phyloP scores from a whole-genome alignment of 2,113 vertebrate genomes.

The Chionodraco myersi region DNA sequence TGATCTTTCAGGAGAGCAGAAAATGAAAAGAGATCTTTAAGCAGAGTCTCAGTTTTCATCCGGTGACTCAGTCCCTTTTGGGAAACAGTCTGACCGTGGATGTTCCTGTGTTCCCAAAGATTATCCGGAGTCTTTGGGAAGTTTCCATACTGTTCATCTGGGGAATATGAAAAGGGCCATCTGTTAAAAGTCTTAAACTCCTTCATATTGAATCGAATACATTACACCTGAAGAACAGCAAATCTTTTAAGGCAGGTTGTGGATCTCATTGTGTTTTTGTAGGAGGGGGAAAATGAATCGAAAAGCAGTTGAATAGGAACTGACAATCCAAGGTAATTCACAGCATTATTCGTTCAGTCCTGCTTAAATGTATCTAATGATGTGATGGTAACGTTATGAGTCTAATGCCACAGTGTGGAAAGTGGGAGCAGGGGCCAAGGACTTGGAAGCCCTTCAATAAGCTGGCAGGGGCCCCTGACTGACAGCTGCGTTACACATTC shows the following conservation, averaged over 20 bases:
- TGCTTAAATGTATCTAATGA: slow-evolving; percentile 14
- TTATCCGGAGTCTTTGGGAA: slow-evolving; percentile 54
- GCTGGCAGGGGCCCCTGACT: slow-evolving; percentile 74
- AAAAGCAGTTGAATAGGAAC: not conserved
- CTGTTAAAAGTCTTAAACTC: slow-evolving; percentile 57
- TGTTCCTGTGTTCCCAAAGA: slow-evolving; percentile 49
- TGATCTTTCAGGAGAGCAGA: slow-evolving; percentile 11
- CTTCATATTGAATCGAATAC: slow-evolving; percentile 62
- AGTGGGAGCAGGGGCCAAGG: slow-evolving; percentile 40
- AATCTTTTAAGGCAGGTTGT: slow-evolving; percentile 16
- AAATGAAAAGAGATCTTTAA: slow-evolving; percentile 36
- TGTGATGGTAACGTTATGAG: slow-evolving; percentile 22
- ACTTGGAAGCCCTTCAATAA: slow-evolving; percentile 74
- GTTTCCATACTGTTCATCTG: slow-evolving; percentile 57
- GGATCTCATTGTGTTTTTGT: slow-evolving; percentile 9
- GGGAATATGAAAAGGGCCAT: slow-evolving; percentile 50
- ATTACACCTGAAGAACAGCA: slow-evolving; percentile 38
- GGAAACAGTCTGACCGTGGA: slow-evolving; percentile 29
- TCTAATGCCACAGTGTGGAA: slow-evolving; percentile 22
- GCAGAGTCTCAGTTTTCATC: slow-evolving; percentile 24
- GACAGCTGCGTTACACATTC: slow-evolving; percentile 79
- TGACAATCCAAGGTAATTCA: not conserved
- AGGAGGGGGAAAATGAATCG: too few species aligned
- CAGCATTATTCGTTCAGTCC: slow-evolving; percentile 16
- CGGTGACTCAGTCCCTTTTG: slow-evolving; percentile 35